Conservation (phyloP, 2,888 invertebrate genomes). For the Scelioninae gen. 2 region DNA sequence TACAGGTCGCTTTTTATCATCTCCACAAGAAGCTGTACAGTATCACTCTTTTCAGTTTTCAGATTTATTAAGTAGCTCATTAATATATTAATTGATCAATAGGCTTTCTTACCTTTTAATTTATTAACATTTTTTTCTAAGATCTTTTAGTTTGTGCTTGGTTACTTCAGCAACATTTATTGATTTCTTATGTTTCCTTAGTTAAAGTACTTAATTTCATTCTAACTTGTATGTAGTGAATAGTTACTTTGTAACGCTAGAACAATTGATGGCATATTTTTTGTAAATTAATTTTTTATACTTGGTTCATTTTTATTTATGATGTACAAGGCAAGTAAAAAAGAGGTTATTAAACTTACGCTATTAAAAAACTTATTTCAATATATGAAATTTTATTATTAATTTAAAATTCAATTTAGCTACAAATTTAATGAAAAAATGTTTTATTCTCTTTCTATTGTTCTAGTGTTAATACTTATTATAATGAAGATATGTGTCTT, state of each 20-base stretch:
- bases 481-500: no score
- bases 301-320: no score
- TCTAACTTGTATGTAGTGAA: not conserved
- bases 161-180: not conserved
- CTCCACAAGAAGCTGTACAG: constrained; percentile 35
- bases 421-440: no score
- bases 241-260: not conserved
- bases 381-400: no score
- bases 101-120: constrained; percentile 13
- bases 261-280: no score
- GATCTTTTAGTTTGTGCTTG: constrained; percentile 25
- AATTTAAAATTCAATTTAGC: no score
- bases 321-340: no score
- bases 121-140: constrained; percentile 12
- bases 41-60: constrained; percentile 7
- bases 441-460: no score
- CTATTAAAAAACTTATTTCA: no score
- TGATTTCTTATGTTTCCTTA: constrained; percentile 2
- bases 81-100: constrained; percentile 2
- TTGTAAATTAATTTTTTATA: not conserved
- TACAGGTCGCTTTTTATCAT: constrained; percentile 43
- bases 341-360: no score
- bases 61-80: not conserved
- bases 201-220: not conserved
- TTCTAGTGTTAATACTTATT: no score